These are phyloP conservation scores for Rallus limicola DNA, from an alignment of 2,113 vertebrate genomes.

Conservation along the genomic window DNA sequence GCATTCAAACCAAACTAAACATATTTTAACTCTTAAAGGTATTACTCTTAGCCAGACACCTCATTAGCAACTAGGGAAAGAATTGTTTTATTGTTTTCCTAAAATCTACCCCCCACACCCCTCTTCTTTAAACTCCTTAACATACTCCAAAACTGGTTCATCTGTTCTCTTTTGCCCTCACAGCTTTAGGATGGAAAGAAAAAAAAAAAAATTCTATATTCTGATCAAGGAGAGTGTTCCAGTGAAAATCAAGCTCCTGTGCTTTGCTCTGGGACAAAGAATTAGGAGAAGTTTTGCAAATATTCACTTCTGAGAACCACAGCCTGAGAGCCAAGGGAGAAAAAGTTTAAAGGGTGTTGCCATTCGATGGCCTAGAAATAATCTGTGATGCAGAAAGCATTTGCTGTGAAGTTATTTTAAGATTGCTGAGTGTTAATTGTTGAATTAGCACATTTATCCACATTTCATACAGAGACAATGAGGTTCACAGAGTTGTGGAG, in stretches of 20 bases:
- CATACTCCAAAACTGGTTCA: background rate
- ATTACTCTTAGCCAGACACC: background rate
- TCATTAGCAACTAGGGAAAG: background rate
- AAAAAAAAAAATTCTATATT: background rate
- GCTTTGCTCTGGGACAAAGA: background rate
- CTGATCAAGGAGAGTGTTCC: background rate
- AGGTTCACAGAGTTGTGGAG: background rate
- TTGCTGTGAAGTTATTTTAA: background rate
- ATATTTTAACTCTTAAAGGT: background rate
- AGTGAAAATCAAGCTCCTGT: background rate
- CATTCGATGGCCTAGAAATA: background rate
- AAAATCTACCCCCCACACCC: accelerated
- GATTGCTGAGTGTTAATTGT: background rate
- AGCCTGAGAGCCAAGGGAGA: background rate
- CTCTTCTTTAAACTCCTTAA: background rate
- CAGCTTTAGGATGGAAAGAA: background rate
- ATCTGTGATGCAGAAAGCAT: background rate
- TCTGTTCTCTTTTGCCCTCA: background rate
- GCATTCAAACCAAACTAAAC: background rate
- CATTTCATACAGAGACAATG: background rate
- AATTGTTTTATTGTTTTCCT: background rate
- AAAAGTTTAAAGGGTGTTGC: background rate
- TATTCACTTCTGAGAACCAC: background rate
- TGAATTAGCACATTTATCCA: background rate
- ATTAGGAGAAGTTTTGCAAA: background rate